These are phyloP conservation scores for Oncorhynchus keta DNA, from an alignment of 2,113 vertebrate species.

Conservation along the genomic window DNA sequence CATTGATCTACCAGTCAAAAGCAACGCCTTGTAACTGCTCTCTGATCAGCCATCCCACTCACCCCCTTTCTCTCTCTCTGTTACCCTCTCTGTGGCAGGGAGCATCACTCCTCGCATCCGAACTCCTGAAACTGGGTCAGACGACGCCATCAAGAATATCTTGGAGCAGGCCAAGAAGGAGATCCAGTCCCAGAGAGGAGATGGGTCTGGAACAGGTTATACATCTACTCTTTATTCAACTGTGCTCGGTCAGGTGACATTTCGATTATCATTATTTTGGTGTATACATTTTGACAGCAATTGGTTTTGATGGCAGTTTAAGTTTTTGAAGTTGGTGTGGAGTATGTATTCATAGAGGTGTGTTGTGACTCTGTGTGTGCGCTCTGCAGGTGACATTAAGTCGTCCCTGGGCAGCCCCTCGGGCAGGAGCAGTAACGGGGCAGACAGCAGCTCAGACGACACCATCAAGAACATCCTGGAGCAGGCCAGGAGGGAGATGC, in stretches of 20 bases:
- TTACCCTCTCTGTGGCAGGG: conserved; percentile 81
- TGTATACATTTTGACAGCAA: neutral
- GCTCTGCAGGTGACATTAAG: conserved; percentile 82
- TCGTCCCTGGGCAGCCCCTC: conserved; percentile 55
- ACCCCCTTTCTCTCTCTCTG: conserved; percentile 57
- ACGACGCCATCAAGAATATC: conserved; percentile 98
- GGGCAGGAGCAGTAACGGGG: conserved; percentile 63
- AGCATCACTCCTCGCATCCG: conserved; percentile 98
- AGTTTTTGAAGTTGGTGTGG: neutral
- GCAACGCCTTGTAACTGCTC: conserved; percentile 74
- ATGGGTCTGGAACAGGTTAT: conserved; percentile 67
- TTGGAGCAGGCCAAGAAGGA: conserved; percentile 99
- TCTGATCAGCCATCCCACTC: conserved; percentile 77
- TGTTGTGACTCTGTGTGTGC: conserved; percentile 28
- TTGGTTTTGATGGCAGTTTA: neutral
- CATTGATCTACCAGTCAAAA: conserved; percentile 80
- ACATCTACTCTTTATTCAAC: neutral
- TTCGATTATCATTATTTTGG: neutral
- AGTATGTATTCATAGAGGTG: conserved; percentile 6
- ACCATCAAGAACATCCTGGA: conserved; percentile 96
- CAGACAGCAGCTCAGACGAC: conserved; percentile 84
- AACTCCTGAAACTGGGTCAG: conserved; percentile 96
- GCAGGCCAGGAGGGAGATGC: conserved; percentile 94
- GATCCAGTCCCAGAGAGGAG: conserved; percentile 95
- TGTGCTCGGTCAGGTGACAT: neutral